Conservation (phyloP, 2,797 vertebrate genomes). For the Sardinella longiceps region DNA sequence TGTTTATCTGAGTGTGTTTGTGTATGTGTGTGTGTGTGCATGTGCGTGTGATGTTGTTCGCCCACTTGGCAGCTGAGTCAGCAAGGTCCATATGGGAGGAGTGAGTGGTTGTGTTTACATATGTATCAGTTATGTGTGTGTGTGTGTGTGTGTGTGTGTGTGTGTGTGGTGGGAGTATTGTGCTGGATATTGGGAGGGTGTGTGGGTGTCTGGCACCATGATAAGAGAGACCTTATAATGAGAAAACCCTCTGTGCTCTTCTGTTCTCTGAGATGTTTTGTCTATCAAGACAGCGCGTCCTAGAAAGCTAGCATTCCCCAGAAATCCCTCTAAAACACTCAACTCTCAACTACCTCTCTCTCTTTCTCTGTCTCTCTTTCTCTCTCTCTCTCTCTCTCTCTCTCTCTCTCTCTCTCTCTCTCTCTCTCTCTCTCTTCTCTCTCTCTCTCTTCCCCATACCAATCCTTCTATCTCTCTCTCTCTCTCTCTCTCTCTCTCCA, state of each 20-base stretch:
- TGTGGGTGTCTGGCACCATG: conserved; percentile 67
- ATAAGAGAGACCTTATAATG: conserved; percentile 47
- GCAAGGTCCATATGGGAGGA: conserved; percentile 64
- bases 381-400: not conserved
- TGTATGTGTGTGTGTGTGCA: conserved; percentile 44
- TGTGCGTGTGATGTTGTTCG: conserved; percentile 62
- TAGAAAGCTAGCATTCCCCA: not conserved
- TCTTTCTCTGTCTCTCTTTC: not conserved
- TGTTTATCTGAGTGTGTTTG: conserved; percentile 13
- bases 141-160: conserved; percentile 25
- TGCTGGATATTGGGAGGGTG: conserved; percentile 69
- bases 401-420: not conserved
- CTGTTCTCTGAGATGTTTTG: not conserved
- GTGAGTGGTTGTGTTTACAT: conserved; percentile 18
- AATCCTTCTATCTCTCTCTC: not conserved
- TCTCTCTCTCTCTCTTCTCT: not conserved
- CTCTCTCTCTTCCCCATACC: conserved; percentile 46
- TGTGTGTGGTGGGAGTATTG: conserved; percentile 55
- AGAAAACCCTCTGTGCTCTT: conserved; percentile 22
- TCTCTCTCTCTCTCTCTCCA: not conserved
- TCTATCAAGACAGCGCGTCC: not conserved
- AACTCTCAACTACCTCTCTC: too few species aligned
- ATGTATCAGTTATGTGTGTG: not conserved
- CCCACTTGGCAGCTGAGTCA: conserved; percentile 78
- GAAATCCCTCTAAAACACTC: not conserved